These are phyloP conservation scores for Paramormyrops hopkinsi DNA, from an alignment of 2,797 vertebrate genomes.

Conservation along the genomic window DNA sequence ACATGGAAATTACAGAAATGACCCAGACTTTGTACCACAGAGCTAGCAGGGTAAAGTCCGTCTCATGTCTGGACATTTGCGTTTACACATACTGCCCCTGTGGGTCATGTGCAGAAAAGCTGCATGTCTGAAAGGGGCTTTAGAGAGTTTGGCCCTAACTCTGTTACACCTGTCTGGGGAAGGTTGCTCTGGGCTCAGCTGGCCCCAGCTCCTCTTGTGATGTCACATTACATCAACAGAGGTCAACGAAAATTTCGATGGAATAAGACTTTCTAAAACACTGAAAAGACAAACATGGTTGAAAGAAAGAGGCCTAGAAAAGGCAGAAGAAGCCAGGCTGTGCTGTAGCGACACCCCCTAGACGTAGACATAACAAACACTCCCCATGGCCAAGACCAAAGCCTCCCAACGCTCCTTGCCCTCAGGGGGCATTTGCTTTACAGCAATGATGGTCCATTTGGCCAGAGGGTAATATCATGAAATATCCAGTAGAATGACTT, in stretches of 20 bases:
- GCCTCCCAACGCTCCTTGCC: not conserved
- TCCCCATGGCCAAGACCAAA: not conserved
- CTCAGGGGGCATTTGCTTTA: not conserved
- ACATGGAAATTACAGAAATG: not conserved
- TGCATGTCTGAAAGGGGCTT: not conserved
- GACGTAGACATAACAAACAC: not conserved
- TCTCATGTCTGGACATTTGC: not conserved
- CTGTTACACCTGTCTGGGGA: not conserved
- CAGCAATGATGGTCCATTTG: not conserved
- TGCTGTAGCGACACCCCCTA: not conserved
- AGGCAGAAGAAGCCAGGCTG: not conserved
- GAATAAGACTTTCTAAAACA: not conserved
- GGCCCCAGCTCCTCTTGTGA: not conserved
- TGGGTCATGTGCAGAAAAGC: not conserved
- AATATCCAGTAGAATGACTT: not conserved
- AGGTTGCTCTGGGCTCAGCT: not conserved
- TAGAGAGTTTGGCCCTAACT: not conserved
- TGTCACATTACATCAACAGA: not conserved
- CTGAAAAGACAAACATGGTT: not conserved
- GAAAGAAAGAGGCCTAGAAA: not conserved
- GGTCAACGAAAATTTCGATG: not conserved
- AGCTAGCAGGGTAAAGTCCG: not conserved
- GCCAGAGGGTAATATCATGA: not conserved
- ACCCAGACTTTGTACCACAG: not conserved
- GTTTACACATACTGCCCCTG: not conserved